Conservation (phyloP, 1,140 invertebrate genomes). For the Rhysida immarginata region DNA sequence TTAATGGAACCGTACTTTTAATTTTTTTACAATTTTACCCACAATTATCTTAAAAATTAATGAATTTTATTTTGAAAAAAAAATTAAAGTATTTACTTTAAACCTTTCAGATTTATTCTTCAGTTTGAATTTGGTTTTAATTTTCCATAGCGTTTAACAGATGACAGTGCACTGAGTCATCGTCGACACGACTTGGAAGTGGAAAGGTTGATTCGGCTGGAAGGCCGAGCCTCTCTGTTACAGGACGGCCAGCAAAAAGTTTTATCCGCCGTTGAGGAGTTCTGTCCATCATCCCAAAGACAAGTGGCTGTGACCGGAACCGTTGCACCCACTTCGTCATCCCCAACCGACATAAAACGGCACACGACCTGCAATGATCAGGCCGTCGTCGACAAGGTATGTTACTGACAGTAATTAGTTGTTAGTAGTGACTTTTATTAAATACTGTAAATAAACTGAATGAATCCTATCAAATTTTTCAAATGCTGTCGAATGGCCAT, state of each 20-base stretch:
- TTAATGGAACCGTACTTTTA: no score
- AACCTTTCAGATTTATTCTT: not conserved
- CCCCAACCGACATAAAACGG: not conserved
- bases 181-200: not conserved
- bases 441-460: no score
- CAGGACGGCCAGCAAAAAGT: slow-evolving; percentile 2
- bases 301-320: not conserved
- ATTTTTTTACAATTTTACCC: no score
- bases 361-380: not conserved
- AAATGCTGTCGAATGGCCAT: no score
- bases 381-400: not conserved
- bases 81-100: no score
- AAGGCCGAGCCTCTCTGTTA: not conserved
- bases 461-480: no score
- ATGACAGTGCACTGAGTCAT: not conserved
- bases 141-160: not conserved
- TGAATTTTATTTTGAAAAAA: no score
- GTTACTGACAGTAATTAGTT: not conserved
- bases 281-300: not conserved
- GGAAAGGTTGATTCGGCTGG: slow-evolving; percentile 1
- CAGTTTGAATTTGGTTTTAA: not conserved
- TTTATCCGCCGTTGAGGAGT: not conserved
- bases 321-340: not conserved
- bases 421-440: no score
- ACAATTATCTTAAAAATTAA: no score